Base-by-base conservation (phyloP, 2,888 invertebrate genomes). In the Octonoba sinensis region DNA sequence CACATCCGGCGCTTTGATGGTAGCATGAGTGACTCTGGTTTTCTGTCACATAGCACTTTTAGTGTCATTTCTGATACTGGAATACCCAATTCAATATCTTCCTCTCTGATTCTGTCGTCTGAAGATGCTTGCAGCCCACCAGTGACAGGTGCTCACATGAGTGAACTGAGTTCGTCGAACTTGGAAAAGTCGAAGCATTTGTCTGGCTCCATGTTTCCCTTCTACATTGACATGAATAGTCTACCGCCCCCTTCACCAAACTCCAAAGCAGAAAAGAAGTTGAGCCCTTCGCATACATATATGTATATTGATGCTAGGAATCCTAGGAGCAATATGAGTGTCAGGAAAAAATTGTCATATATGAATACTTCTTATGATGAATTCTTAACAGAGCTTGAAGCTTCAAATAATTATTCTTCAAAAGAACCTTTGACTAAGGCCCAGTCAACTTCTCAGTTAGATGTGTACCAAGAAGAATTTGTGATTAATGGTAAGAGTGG, bases 11-110 rank as follows among this genome's bases (percentile, higher is more conserved):
- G 78, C n/a, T n/a, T 69, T 24, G 84, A 84, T 77, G 77, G 82
- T 36, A 84, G 82, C 20, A 82, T 84, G 82, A 83, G 65, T 59
- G 84, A 84, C 60, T 84, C 84, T 44, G 84, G 84, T 11, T 84
- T 84, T 67, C 75, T 84, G 76, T 83, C 84, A 2, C 81, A 83
- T 49, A 83, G 83, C 36, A 83, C 78, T 24, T 79, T 75, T 20
- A 83, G 83, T 27, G 36, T 83, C 13, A 44, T 82, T 16, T 84
- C 84, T 20, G 84, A 84, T 20, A 67, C 84, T 2, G 82, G 72
- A 15, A 66, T 73, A 27, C 60, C 77, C 11, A 67, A 60, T 54
- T 82, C 84, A 3, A 51, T 83, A 18, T 64, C 82, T 13, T 84
- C 82, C 18, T 83, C 84, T 24, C 44, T 83, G 11, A 76, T 79